Base-by-base conservation (phyloP, 53 echinoderm and acorn worm species). In the Paracentrotus lividus region DNA sequence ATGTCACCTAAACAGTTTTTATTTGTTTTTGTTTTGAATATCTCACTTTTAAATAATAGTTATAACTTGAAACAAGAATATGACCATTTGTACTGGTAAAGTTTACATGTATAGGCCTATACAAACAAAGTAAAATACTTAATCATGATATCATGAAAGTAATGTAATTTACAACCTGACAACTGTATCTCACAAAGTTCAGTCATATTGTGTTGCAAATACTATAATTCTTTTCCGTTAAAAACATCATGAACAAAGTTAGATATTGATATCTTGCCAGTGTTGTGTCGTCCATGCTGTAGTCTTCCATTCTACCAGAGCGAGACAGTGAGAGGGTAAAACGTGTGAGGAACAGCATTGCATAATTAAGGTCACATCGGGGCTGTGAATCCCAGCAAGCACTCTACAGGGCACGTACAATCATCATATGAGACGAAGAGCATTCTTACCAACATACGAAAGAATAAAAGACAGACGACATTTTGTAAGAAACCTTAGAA, bases 321-420 rank as follows among this genome's bases (percentile, higher is more conserved):
- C 31, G 76, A 76, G 76, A 76, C 76, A 76, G 16, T 20, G 18
- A 21, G 4, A 21, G 51, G 7, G 36, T 38, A 36, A 40, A 75
- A 75, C 75, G 38, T 38, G 75, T 40, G 76, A 76, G 21, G 76
- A 76, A 42, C 16, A 1, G 27, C 76, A 27, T 81, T 81, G 81
- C 81, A 81, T 81, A 81, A 81, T 81, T 81, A 81, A 81, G 81
- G 81, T 81, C 81, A 81, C 81, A 81, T 81, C 81, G 27, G 45
- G 47, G 12, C 45, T 34, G 26, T 24, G 47, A 81, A 81, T 81
- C 81, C 44, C 49, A 2, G 81, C n/a, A 81, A 81, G 47, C n/a
- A 81, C 47, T 47, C 10, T 81, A 81, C 44, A 81, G 81, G 81
- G 81, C 81, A 81, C 81, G 81, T 47, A 81, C 81, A 47, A 8